phyloP scores from a whole-genome alignment of 2,888 invertebrate species.

The Plemyria rubiginata region DNA sequence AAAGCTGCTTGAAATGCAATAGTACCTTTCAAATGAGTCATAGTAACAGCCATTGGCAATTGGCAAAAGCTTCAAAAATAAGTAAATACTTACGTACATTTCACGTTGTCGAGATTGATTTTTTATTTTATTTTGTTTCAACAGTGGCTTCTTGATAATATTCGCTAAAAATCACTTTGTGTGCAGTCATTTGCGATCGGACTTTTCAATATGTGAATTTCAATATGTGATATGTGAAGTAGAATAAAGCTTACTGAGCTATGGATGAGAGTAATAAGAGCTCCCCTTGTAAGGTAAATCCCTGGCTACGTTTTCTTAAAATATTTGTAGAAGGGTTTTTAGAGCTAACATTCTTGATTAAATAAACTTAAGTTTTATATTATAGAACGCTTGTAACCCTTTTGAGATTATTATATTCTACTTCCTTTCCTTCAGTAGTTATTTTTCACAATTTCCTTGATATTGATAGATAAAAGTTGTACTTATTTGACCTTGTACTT shows the following conservation, averaged over 20 bases:
- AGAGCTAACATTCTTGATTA: slow-evolving; percentile 42
- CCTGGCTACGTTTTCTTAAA: slow-evolving; percentile 55
- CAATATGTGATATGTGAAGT: slow-evolving; percentile 77
- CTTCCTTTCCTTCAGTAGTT: slow-evolving; percentile 17
- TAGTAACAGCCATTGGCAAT: slow-evolving; percentile 49
- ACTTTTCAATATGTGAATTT: slow-evolving; percentile 71
- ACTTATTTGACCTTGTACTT: slow-evolving; percentile 31
- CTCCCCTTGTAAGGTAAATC: slow-evolving; percentile 83
- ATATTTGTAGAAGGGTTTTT: slow-evolving; percentile 48
- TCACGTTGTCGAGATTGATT: slow-evolving; percentile 76
- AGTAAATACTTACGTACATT: slow-evolving; percentile 67
- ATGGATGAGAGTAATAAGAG: slow-evolving; percentile 80
- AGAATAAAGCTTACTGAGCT: slow-evolving; percentile 68
- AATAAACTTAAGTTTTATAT: slow-evolving; percentile 21
- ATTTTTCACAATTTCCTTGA: slow-evolving; percentile 16
- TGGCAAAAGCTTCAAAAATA: slow-evolving; percentile 52
- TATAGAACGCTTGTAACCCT: slow-evolving; percentile 30
- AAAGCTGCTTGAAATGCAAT: slow-evolving; percentile 25
- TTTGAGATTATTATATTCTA: slow-evolving; percentile 11
- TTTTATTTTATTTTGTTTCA: slow-evolving; percentile 76
- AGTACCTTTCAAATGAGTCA: slow-evolving; percentile 42
- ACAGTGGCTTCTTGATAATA: slow-evolving; percentile 80
- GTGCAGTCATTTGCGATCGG: slow-evolving; percentile 71
- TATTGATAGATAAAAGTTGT: slow-evolving; percentile 27
- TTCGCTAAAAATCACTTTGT: slow-evolving; percentile 76